These are phyloP conservation scores for Cirrhinus molitorella DNA, from an alignment of 2,797 vertebrate species.

Conservation along the genomic window DNA sequence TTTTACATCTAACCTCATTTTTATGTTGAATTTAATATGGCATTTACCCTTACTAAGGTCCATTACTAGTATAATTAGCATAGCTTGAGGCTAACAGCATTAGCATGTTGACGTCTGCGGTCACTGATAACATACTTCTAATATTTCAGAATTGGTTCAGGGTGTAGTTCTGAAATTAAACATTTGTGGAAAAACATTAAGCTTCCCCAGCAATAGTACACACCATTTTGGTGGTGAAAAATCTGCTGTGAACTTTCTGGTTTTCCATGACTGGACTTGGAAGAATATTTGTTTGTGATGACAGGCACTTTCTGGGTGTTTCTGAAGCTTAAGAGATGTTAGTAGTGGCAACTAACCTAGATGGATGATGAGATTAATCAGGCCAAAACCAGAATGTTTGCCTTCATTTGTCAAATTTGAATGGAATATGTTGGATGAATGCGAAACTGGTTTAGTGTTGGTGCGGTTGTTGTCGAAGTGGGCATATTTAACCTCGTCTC, in stretches of 20 bases:
- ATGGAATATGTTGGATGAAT: slow-evolving; percentile 33
- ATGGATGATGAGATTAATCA: slow-evolving; percentile 20
- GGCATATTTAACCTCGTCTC: slow-evolving; percentile 45
- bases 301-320: not conserved
- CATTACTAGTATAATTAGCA: slow-evolving; percentile 13
- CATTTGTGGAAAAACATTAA: not conserved
- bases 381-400: slow-evolving; percentile 24
- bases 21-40: not conserved
- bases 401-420: slow-evolving; percentile 29
- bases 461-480: slow-evolving; percentile 40
- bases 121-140: slow-evolving; percentile 5
- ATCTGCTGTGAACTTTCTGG: not conserved
- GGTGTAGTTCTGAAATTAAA: not conserved
- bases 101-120: slow-evolving; percentile 17
- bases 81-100: slow-evolving; percentile 27
- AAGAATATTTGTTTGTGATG: slow-evolving; percentile 12
- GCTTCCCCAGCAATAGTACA: not conserved
- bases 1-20: not conserved
- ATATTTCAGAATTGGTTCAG: not conserved
- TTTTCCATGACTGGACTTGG: not conserved
- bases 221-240: not conserved
- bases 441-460: slow-evolving; percentile 28
- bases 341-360: not conserved
- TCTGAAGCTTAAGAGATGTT: not conserved
- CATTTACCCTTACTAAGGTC: not conserved